These are phyloP conservation scores for Speoplatyrhinus poulsoni DNA, from an alignment of 2,113 vertebrate species.

Conservation along the genomic window DNA sequence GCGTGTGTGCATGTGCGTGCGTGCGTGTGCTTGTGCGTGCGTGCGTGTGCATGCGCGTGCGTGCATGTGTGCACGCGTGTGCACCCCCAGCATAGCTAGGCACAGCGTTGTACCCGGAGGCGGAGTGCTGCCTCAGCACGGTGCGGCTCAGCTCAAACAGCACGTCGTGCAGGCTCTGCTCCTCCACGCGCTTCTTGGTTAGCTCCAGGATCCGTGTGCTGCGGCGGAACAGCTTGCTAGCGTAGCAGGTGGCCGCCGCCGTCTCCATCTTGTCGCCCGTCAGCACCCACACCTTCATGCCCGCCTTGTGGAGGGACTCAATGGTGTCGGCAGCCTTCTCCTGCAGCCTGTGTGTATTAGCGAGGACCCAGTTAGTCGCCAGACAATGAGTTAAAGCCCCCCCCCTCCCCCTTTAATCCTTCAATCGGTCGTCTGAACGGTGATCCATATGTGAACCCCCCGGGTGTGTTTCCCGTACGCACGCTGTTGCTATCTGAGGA, in stretches of 20 bases:
- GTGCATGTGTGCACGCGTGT: background rate
- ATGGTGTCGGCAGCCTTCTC: slow-evolving; percentile 97
- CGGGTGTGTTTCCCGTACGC: slow-evolving; percentile 32
- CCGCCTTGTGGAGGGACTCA: slow-evolving; percentile 93
- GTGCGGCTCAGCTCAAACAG: slow-evolving; percentile 93
- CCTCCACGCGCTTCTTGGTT: slow-evolving; percentile 92
- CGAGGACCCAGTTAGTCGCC: slow-evolving; percentile 20
- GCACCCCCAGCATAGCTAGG: too few species aligned
- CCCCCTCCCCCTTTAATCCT: slow-evolving; percentile 40
- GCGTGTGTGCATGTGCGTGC: too few species aligned
- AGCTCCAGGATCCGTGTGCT: slow-evolving; percentile 93
- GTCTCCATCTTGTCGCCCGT: slow-evolving; percentile 99
- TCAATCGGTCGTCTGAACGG: slow-evolving; percentile 54
- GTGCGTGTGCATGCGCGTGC: background rate
- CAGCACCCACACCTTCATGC: slow-evolving; percentile 98
- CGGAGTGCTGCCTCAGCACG: slow-evolving; percentile 81
- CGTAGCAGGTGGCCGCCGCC: slow-evolving; percentile 93
- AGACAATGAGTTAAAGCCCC: slow-evolving; percentile 30
- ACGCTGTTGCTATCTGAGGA: background rate
- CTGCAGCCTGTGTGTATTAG: slow-evolving; percentile 81
- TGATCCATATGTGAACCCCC: slow-evolving; percentile 52
- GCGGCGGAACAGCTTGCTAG: slow-evolving; percentile 93
- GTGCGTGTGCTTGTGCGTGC: too few species aligned
- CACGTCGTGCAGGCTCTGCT: slow-evolving; percentile 92
- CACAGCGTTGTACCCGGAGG: slow-evolving; percentile 80